Conservation (phyloP, 2,113 vertebrate genomes). For the Microtus oregoni region DNA sequence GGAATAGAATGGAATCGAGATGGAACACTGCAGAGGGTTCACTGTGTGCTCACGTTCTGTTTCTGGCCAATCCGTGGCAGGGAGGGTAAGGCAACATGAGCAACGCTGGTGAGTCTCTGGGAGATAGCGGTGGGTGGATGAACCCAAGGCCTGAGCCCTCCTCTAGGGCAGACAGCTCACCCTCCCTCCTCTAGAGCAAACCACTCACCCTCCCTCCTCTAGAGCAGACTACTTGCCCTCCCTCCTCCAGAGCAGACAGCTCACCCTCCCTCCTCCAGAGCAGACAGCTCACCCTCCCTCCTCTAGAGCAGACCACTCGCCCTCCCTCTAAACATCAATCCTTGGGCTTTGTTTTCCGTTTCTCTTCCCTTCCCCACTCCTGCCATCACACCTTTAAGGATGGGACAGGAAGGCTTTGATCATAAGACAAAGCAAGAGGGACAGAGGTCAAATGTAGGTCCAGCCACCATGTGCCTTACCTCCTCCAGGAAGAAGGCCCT, state of each 20-base stretch:
- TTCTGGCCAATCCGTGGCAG: background rate
- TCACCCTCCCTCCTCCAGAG: no score
- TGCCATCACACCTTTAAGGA: background rate
- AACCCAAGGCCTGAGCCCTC: background rate
- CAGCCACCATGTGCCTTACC: background rate
- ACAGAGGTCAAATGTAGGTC: background rate
- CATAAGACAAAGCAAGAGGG: background rate
- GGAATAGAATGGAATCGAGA: slow-evolving; percentile 39
- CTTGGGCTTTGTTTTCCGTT: background rate
- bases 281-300: no score
- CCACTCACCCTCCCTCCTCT: no score
- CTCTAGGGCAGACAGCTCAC: no score
- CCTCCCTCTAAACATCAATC: background rate
- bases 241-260: no score
- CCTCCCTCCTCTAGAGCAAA: no score
- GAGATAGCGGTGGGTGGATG: background rate
- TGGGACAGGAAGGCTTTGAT: background rate
- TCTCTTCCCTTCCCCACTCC: background rate
- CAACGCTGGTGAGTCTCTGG: slow-evolving; percentile 76
- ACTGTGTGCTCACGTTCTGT: slow-evolving; percentile 67
- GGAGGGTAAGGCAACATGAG: slow-evolving; percentile 54
- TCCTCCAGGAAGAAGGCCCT: background rate
- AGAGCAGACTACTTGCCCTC: no score
- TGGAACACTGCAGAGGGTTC: slow-evolving; percentile 52
- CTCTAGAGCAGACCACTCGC: no score